Evolutionary conservation across 2,888 invertebrate species (phyloP), one percentile per base, ranked within the genome.

Genomic region (Erebia palarica): DNA sequence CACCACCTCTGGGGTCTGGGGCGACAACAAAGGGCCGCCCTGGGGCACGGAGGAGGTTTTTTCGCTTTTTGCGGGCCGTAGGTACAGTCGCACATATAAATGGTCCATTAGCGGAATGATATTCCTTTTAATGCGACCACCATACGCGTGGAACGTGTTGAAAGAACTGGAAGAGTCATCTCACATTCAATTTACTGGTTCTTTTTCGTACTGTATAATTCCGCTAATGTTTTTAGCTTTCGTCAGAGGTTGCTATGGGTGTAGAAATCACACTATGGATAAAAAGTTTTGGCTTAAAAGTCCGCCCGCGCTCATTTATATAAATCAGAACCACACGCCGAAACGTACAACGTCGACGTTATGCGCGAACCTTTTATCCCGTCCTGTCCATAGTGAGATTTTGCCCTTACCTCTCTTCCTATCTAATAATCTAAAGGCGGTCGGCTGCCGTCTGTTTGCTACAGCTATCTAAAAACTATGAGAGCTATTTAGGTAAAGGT

Each of bases 61-160:
- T 85, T 58, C 66, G 42, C 66, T 21, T 58, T 82, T 61, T 68
- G 61, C 60, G 36, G 53, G 55, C 14, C 78, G 59, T 66, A 66
- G 70, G 65, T 75, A 80, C 79, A 65, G 71, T 76, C 78, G 80
- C 81, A 76, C 79, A 83, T 73, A 83, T 82, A 85, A 84, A 83
- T 80, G 80, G 82, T 87, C 89, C 90, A 91, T 91, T 91, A 90
- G 88, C 81, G 87, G 84, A 88, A 90, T 89, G 85, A 90, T 89
- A 88, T 90, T 88, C 84, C 83, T 85, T 84, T 87, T 87, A 88
- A 88, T 86, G 84, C 84, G 86, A 84, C 85, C 85, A 85, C 82
- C 78, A 82, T 82, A 84, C 82, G 82, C 82, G 67, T 47, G 42
- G 61, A 63, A 63, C 21, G 63, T 47, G 61, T 47, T 13, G 49